Conservation (phyloP, 2,797 vertebrate genomes). For the Tarsius wallacei region DNA sequence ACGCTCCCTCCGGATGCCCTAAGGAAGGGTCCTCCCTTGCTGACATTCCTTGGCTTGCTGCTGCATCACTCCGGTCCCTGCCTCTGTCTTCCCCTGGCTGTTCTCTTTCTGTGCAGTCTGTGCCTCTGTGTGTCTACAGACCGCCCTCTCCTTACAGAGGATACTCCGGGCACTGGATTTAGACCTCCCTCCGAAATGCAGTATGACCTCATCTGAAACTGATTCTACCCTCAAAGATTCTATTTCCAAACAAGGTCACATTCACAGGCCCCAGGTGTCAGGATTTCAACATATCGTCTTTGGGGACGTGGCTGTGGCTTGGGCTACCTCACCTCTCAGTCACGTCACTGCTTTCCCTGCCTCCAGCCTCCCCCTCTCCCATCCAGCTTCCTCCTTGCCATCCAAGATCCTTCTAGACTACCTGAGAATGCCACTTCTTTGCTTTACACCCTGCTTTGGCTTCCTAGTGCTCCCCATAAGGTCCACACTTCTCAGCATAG, state of each 20-base stretch:
- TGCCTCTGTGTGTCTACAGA: too few relatives aligned
- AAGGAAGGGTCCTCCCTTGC: too few relatives aligned
- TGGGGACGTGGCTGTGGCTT: neutral
- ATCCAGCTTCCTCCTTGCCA: neutral
- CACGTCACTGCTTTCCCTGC: neutral
- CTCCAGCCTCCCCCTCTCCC: neutral
- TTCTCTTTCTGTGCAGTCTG: neutral
- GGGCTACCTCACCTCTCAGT: neutral
- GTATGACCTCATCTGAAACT: neutral
- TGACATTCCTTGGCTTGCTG: neutral
- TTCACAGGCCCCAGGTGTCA: neutral
- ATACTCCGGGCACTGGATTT: neutral
- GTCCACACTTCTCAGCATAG: rapidly evolving
- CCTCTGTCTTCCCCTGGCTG: rapidly evolving
- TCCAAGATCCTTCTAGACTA: neutral
- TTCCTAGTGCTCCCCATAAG: neutral
- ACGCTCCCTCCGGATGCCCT: too few relatives aligned
- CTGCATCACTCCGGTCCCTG: neutral
- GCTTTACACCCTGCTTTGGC: neutral
- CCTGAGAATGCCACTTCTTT: neutral
- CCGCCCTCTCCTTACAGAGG: neutral
- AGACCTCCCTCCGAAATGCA: neutral
- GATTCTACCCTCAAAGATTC: neutral
- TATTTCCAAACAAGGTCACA: neutral
- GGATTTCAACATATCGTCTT: neutral